Evolutionary conservation across 2,888 invertebrate species (phyloP), one percentile per base, ranked within the genome.

Genomic region (Patella caerulea): DNA sequence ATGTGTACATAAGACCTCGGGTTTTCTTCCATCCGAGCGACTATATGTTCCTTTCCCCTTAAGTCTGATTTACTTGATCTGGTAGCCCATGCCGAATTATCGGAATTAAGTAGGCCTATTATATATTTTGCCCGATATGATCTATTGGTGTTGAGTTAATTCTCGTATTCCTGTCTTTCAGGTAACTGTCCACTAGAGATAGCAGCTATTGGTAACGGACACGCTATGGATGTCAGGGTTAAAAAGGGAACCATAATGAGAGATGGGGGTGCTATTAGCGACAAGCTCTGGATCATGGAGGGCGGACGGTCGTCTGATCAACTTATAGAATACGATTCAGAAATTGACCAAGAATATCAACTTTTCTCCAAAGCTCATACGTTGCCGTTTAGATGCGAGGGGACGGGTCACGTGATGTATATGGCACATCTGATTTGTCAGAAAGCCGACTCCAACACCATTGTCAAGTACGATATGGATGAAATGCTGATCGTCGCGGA

Each of bases 141-240:
- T 34, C 45, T 45, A 0, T 4, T 7, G 0, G 45, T 45, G 45
- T 45, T 45, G 45, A 45, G 45, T 45, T 45, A 45, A 45, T 9
- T 9, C 45, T 45, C 9, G 45, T 9, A 45, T 45, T 45, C 45
- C 45, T 45, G 45, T 45, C 45, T 80, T 81, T 7, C 83, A 87
- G 88, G 84, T n/a, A 83, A 83, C n/a, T 88, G 88, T 76, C 87
- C 87, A 3, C 83, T 86, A 72, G 79, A 83, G 34, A 77, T 89
- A 14, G 82, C 83, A 5, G 84, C 85, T 2, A 87, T 89, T 59
- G 86, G 85, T 12, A 72, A 81, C 2, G 84, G 82, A 9, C 82
- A 84, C 1, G 79, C 78, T 11, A 79, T 83, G 72, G 78, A 84
- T 9, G 81, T 82, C 7, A 81, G 81, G 0, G 86, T 86, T 9